Evolutionary conservation across 2,888 invertebrate genomes (phyloP).

Genomic region (Dryococelus australis): DNA sequence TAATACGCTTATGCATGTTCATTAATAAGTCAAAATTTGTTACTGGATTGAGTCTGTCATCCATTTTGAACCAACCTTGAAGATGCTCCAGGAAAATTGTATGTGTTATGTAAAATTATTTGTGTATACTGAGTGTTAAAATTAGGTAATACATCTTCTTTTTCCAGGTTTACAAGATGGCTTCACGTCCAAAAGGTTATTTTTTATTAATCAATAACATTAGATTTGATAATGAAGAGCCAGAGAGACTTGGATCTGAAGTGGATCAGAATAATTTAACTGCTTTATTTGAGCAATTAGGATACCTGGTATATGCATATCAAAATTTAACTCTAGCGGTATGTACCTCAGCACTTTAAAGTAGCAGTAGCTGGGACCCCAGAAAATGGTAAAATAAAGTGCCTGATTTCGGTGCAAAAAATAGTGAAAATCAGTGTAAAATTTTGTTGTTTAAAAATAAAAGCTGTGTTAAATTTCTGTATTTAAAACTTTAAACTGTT

Average conservation of each 20-base stretch:
- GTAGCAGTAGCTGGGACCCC: too few relatives aligned
- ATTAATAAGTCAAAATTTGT: too few relatives aligned
- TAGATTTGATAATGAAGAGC: constrained; percentile 60
- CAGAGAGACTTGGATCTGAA: constrained; percentile 63
- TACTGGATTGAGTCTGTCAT: too few relatives aligned
- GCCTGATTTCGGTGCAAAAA: too few relatives aligned
- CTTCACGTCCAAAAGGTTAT: constrained; percentile 65
- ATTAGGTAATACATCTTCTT: not conserved
- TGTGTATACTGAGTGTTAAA: too few relatives aligned
- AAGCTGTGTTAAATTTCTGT: too few relatives aligned
- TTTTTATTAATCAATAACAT: constrained; percentile 70
- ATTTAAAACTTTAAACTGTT: too few relatives aligned
- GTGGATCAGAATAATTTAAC: constrained; percentile 66
- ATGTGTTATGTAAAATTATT: not conserved
- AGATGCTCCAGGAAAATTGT: not conserved
- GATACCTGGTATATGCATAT: constrained; percentile 59
- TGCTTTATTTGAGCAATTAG: constrained; percentile 67
- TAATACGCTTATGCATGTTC: too few relatives aligned
- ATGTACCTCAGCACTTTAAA: not conserved
- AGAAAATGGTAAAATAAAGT: too few relatives aligned
- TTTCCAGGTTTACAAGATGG: constrained; percentile 62
- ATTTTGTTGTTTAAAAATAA: too few relatives aligned
- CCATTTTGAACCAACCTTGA: too few relatives aligned
- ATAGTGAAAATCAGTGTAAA: too few relatives aligned
- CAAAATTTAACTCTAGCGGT: constrained; percentile 23